Evolutionary conservation across 2,797 vertebrate genomes (phyloP).

Genomic region (Silurus aristotelis): DNA sequence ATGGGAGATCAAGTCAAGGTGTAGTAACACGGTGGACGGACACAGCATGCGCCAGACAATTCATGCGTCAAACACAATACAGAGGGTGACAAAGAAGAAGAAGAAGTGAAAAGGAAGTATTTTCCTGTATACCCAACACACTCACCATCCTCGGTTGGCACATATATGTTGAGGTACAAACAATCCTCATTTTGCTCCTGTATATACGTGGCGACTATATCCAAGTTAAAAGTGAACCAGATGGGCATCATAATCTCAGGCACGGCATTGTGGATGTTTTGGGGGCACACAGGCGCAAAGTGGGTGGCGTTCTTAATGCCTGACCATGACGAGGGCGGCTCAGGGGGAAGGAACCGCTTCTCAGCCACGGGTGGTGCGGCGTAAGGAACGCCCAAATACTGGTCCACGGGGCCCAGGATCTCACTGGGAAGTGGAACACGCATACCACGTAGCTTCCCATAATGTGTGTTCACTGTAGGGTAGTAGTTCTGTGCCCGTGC

Average conservation of each 20-base stretch:
- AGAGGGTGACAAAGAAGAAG: constrained; percentile 67
- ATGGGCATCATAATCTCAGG: constrained; percentile 99
- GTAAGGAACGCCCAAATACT: constrained; percentile 95
- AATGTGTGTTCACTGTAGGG: constrained; percentile 96
- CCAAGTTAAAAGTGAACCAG: constrained; percentile 99
- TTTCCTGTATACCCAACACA: constrained; percentile 75
- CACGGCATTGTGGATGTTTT: constrained; percentile 98
- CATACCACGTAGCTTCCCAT: constrained; percentile 92
- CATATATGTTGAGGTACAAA: constrained; percentile 98
- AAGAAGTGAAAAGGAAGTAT: constrained; percentile 52
- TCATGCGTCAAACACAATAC: constrained; percentile 84
- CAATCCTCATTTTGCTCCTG: constrained; percentile 99
- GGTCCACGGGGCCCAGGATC: constrained; percentile 96
- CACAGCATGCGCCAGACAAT: constrained; percentile 80
- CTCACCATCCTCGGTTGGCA: constrained; percentile 99
- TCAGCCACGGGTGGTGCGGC: constrained; percentile 90
- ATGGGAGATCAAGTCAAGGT: constrained; percentile 81
- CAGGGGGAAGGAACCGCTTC: constrained; percentile 95
- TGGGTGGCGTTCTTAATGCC: constrained; percentile 98
- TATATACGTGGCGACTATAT: constrained; percentile 97
- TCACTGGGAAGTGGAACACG: constrained; percentile 93
- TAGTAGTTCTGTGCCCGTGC: constrained; percentile 86
- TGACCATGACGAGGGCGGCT: constrained; percentile 95
- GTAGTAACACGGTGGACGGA: constrained; percentile 71
- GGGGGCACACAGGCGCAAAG: constrained; percentile 97